A percentile compares a stretch with the other conserved stretches of the same genome.
Evolutionary conservation across 2,888 invertebrate genomes (phyloP).

Genomic region (Chloromyia formosa): DNA sequence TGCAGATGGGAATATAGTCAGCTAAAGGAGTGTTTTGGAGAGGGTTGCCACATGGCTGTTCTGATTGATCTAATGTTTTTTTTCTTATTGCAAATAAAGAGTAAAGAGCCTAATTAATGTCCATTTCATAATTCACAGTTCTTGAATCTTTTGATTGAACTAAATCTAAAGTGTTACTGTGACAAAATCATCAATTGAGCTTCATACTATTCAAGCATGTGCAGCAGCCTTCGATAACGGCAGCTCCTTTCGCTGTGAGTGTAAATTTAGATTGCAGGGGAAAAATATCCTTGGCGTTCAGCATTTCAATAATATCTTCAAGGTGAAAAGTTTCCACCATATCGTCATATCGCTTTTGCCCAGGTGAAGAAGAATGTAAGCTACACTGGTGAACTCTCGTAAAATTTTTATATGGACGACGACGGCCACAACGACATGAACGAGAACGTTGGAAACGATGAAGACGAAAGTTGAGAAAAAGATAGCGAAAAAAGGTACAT

Average conservation of each 20-base stretch:
- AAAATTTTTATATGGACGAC: slow-evolving; percentile 27
- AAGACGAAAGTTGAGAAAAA: slow-evolving; percentile 12
- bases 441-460: background rate
- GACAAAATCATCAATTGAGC: too few relatives aligned
- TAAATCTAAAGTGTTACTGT: too few relatives aligned
- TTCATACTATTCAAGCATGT: too few relatives aligned
- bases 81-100: too few relatives aligned
- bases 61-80: too few relatives aligned
- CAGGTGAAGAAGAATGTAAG: slow-evolving; percentile 20
- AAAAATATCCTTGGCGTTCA: slow-evolving; percentile 1
- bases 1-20: background rate
- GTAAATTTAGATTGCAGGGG: background rate
- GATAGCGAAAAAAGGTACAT: slow-evolving; percentile 43
- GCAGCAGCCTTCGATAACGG: too few relatives aligned
- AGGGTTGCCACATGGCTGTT: too few relatives aligned
- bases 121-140: too few relatives aligned
- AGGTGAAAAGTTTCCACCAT: background rate
- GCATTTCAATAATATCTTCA: slow-evolving; percentile 47
- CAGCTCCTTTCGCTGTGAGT: too few relatives aligned
- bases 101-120: too few relatives aligned
- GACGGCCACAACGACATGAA: background rate
- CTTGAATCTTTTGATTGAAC: too few relatives aligned
- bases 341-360: background rate
- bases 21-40: too few relatives aligned
- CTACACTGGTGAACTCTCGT: background rate